Evolutionary conservation across 2,113 vertebrate species (phyloP).

Genomic region (Pachypanchax playfairii): DNA sequence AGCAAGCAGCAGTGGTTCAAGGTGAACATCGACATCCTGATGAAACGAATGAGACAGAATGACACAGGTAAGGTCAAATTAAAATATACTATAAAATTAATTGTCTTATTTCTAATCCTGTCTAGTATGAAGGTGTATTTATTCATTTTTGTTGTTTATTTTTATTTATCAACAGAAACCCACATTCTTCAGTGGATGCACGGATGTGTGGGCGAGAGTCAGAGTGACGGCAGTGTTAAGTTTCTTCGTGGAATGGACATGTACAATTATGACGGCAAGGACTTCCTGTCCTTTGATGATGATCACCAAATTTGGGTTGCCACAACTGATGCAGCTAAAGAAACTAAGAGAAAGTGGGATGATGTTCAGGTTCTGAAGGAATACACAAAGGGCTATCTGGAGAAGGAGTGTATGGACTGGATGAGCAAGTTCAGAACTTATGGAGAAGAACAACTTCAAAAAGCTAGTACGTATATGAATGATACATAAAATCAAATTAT

Average conservation of each 20-base stretch:
- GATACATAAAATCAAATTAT: no score
- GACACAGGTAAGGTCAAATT: constrained; percentile 36
- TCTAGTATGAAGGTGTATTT: background rate
- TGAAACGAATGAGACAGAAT: constrained; percentile 42
- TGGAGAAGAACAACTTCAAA: rapidly evolving
- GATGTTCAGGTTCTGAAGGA: constrained; percentile 47
- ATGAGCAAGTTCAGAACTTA: constrained; percentile 20
- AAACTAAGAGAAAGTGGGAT: constrained; percentile 73
- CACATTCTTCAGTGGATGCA: constrained; percentile 71
- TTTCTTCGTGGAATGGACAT: constrained; percentile 27
- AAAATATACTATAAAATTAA: no score
- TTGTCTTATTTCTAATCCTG: background rate
- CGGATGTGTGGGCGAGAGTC: constrained; percentile 40
- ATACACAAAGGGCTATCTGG: constrained; percentile 73
- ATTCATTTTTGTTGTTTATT: background rate
- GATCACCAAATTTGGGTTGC: constrained; percentile 25
- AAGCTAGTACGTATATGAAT: constrained; percentile 27
- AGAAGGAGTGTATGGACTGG: constrained; percentile 69
- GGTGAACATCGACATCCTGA: constrained; percentile 70
- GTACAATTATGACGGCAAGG: constrained; percentile 66
- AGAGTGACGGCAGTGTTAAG: rapidly evolving
- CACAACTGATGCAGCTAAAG: rapidly evolving
- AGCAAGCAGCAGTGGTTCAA: constrained; percentile 76
- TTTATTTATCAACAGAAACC: constrained; percentile 11
- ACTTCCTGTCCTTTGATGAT: constrained; percentile 71